A percentile compares a stretch with the other conserved stretches of the same genome.
These are phyloP conservation scores for Mareca strepera DNA, from an alignment of 2,797 vertebrate genomes.

Conservation along the genomic window DNA sequence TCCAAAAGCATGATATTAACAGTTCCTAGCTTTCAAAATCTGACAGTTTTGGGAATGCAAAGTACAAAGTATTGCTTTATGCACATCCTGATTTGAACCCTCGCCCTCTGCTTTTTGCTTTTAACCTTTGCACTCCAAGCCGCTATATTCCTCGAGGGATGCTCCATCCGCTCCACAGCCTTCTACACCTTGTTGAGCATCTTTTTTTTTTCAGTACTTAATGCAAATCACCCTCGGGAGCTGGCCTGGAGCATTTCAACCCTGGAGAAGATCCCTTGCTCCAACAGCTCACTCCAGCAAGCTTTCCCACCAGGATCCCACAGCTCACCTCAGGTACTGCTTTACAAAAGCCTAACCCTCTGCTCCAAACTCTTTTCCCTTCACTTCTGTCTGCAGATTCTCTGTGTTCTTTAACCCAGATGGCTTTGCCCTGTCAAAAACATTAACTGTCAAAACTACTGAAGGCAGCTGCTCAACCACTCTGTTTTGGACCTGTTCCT, in stretches of 20 bases:
- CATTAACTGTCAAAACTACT: conserved; percentile 17
- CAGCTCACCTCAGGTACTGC: neutral
- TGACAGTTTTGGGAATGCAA: neutral
- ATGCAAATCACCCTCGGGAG: neutral
- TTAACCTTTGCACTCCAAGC: neutral
- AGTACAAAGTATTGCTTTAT: neutral
- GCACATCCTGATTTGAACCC: neutral
- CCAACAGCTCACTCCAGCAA: neutral
- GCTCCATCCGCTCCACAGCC: neutral
- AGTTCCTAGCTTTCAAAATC: neutral
- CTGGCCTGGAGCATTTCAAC: neutral
- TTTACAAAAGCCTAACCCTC: conserved; percentile 19
- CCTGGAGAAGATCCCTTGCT: neutral
- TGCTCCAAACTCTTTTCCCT: neutral
- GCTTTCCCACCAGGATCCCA: conserved; percentile 3
- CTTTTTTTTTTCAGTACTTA: neutral
- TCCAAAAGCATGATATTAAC: neutral
- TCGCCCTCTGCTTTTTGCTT: neutral
- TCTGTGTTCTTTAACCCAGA: conserved; percentile 51
- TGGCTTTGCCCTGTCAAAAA: conserved; percentile 60
- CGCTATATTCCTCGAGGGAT: neutral
- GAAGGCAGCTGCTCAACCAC: conserved; percentile 57
- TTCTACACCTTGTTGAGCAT: neutral
- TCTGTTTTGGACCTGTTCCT: conserved; percentile 31
- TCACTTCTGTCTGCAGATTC: conserved; percentile 40